Base-by-base conservation (phyloP, 2,113 vertebrate genomes). In the Monarcha castaneiventris region DNA sequence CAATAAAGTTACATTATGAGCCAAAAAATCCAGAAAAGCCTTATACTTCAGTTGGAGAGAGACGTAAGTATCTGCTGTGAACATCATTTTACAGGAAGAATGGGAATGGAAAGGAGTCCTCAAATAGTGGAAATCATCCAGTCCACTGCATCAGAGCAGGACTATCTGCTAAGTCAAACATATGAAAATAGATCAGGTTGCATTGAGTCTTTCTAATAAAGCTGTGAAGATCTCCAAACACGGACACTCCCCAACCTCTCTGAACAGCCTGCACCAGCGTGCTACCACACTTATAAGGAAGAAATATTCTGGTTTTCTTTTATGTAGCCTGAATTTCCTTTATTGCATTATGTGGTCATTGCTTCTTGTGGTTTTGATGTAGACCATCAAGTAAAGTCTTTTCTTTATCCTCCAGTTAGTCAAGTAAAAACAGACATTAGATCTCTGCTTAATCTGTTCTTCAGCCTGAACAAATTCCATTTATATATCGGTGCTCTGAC, bases 281-380 rank as follows among this genome's bases (percentile, higher is more conserved):
- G 46, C 71, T 71, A 44, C 13, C 1, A 15, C 18, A 52, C 4
- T 20, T 30, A 33, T 0, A 0, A 56, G 14, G 29, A 84, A 80
- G 8, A 71, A 78, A 44, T 58, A 33, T 46, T 61, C 21, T 46
- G 6, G 2, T 43, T 64, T 71, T 20, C 10, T 54, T 75, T 71
- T 32, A 29, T 41, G 23, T 26, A 33, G 55, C 35, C 14, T 58
- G 52, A 66, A 66, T 85, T 85, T 74, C 13, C 23, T 75, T 74
- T 82, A 29, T 54, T 44, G 6, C 10, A 41, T 67, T 48, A 11
- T 37, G 7, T 37, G 9, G 19, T 33, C 27, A 37, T 58, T 88
- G 6, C 4, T 52, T 71, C 30, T 67, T 44, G 18, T 11, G 6
- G 30, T 78, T 85, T 82, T 49, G 14, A 32, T 51, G 22, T 11